Base-by-base conservation (phyloP, 2,113 vertebrate species). In the Mellivora capensis region DNA sequence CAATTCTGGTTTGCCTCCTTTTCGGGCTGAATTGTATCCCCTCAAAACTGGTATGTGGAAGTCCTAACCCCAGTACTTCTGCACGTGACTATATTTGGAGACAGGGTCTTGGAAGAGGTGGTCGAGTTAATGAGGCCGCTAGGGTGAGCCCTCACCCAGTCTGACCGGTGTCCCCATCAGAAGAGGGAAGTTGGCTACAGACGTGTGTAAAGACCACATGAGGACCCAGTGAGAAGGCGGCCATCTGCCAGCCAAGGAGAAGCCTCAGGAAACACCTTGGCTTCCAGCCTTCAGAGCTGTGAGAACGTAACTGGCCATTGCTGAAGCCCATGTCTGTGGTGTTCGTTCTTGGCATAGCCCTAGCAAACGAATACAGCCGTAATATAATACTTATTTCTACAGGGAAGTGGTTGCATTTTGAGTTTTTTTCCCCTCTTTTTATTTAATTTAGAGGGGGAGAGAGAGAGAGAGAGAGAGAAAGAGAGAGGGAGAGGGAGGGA, bases 151-250 rank as follows among this genome's bases (percentile, higher is more conserved):
- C 21, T 20, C 31, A 25, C n/a, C 21, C 67, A 61, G 0, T 6
- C 4, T 27, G 72, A 72, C 61, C 27, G 18, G 37, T 52, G 71
- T 69, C 57, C 7, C 25, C 83, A 27, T 17, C 47, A 47, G 81
- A 80, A 34, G 72, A 27, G 87, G 72, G 31, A 11, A 1, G 10
- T 31, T 72, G 59, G 59, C 59, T 47, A 11, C 49, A 2, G 67
- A 79, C 2, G 0, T 31, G 7, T 20, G 17, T 1, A 7, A 29
- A 59, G 37, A 18, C n/a, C 67, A 25, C 0, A 11, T 20, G 52
- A 77, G 80, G 80, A 31, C 44, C 7, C 0, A 1, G 54, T 1
- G 25, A 18, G 44, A 39, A 67, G 76, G 27, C 0, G 1, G 82
- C 18, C 44, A 14, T 34, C 44, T 39, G 7, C 29, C 20, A 6